Evolutionary conservation across 2,888 invertebrate genomes (phyloP).

Genomic region (Napeogenes sylphis): DNA sequence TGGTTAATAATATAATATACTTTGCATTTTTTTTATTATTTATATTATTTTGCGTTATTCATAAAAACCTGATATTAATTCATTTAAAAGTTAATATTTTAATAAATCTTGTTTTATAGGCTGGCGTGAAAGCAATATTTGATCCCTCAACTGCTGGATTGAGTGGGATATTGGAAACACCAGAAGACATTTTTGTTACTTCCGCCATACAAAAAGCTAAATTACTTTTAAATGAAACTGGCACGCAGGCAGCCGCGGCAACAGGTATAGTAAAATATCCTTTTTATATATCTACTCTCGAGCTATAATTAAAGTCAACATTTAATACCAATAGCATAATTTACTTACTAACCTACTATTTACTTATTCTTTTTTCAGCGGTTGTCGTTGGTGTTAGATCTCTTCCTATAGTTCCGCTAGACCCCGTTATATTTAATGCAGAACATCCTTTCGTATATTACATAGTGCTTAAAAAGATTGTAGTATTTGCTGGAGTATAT

Average conservation of each 20-base stretch:
- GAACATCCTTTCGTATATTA: constrained; percentile 31
- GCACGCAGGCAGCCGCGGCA: constrained; percentile 55
- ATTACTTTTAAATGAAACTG: constrained; percentile 46
- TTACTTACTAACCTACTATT: constrained; percentile 3
- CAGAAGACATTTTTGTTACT: constrained; percentile 37
- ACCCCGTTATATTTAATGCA: constrained; percentile 23
- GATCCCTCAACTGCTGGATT: constrained; percentile 34
- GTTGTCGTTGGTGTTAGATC: constrained; percentile 27
- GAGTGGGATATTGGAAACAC: constrained; percentile 38
- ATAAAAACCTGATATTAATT: too few species aligned
- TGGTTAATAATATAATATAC: too few species aligned
- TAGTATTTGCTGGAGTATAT: constrained; percentile 34
- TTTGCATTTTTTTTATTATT: too few species aligned
- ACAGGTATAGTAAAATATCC: constrained; percentile 43
- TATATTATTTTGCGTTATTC: too few species aligned
- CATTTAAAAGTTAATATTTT: too few species aligned
- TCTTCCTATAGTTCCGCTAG: constrained; percentile 13
- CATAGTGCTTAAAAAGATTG: constrained; percentile 17
- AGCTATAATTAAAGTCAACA: neutral
- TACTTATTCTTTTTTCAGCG: constrained; percentile 30
- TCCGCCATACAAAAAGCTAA: constrained; percentile 46
- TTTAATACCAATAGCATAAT: neutral
- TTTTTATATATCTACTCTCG: neutral
- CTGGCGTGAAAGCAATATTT: constrained; percentile 38
- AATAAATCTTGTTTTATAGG: constrained; percentile 32